Evolutionary conservation across 2,888 invertebrate genomes (phyloP), one percentile per base, ranked within the genome.

Genomic region (Tetropium fuscum): DNA sequence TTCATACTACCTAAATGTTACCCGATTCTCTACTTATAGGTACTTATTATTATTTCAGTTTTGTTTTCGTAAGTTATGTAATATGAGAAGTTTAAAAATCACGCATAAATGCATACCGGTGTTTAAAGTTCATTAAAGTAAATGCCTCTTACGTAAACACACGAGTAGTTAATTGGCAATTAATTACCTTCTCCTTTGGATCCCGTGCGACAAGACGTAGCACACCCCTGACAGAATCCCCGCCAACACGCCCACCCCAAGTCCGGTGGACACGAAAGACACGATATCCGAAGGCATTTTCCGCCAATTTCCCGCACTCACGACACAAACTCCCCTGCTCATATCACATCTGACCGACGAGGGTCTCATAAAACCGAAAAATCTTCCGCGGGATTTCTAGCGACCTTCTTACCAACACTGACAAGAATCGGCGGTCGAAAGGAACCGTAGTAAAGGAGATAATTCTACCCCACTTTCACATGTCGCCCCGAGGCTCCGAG

Each of bases 181-280:
- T 11, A 55, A 45, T 62, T 80, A 86, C 85, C 81, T 88, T 87
- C 83, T 84, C 49, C 83, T 83, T 78, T 85, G 83, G 5, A 87
- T 68, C 68, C 86, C 86, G 68, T 85, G 85, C 13, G 87, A 83
- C 64, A 88, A 78, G 49, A 89, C 81, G 71, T 88, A 90, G 79
- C 87, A 89, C 19, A 90, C 87, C 25, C 90, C 90, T 4, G 90
- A 89, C 19, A 89, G 84, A 61, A 90, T 84, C 6, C 89, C 90
- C n/a, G 88, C 89, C 43, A 88, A 79, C 41, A 90, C 83, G 22
- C 88, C 87, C 30, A 90, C 81, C 70, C 89, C 88, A 63, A 89
- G 82, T 4, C 88, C 87, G 0, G 88, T 84, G 5, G 87, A 83
- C 48, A 84, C 80, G 70, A 89, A 76, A 0, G 85, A 84, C 38